Base-by-base conservation (phyloP, 2,797 vertebrate genomes). In the Bufotes viridis region DNA sequence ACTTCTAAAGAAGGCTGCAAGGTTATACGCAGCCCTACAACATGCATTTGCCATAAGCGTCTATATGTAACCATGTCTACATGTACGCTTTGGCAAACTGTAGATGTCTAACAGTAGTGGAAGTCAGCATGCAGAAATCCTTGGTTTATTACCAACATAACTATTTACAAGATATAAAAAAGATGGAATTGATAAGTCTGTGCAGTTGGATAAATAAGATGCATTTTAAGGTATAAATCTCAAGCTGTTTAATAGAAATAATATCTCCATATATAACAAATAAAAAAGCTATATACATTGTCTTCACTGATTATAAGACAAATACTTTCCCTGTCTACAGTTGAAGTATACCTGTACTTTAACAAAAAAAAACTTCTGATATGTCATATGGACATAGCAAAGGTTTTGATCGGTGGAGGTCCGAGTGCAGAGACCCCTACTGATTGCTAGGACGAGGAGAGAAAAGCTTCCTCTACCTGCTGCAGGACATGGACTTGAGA, bases 161-260 rank as follows among this genome's bases (percentile, higher is more conserved):
- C 20, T 51, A 76, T 76, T 51, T 51, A 76, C 49, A 12, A 78
- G 51, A 29, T 80, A 80, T 61, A 67, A 10, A 49, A 82, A 26
- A 55, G 17, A 51, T 70, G 70, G n/a, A 24, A 55, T 57, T 57
- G 42, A 78, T 12, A 26, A 20, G 49, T 76, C 74, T 18, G 34
- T 74, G 51, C 53, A 17, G 57, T 57, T 7, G 63, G n/a, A 86
- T 86, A 86, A 86, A 86, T 86, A 86, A 57, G 51, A 20, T 79
- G 13, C 76, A 69, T 49, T 7, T n/a, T 81, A 58, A 9, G 10
- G 51, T 13, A 81, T 20, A 81, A 42, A 69, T 69, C 24, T 34
- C 53, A 29, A 70, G 67, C 53, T 17, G 55, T 69, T 86, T 78
- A 57, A 57, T 70, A 72, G 75, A 53, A 67, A 18, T 53, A 79